phyloP scores from a whole-genome alignment of 2,888 invertebrate genomes.

The Drosophila paucipuncta region DNA sequence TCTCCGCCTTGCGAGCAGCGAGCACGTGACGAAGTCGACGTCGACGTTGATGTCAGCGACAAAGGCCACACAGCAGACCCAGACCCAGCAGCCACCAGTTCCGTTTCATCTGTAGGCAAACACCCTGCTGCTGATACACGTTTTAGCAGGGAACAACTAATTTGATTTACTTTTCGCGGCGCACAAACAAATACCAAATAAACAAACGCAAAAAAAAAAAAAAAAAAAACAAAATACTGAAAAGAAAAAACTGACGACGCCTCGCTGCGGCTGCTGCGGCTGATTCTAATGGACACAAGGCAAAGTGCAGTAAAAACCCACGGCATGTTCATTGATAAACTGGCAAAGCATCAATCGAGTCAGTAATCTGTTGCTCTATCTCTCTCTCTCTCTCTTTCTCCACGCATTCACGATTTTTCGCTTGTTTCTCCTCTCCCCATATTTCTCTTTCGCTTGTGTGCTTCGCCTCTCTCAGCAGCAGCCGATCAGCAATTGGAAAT shows the following conservation, averaged over 20 bases:
- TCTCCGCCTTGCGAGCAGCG: conserved; percentile 21
- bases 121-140: conserved; percentile 34
- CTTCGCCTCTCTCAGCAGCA: not conserved
- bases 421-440: not conserved
- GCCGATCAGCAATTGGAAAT: conserved; percentile 49
- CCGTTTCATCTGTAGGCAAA: conserved; percentile 27
- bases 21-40: conserved; percentile 60
- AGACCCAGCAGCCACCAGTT: conserved; percentile 41
- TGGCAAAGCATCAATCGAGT: conserved; percentile 38
- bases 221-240: conserved; percentile 14
- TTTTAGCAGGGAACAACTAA: conserved; percentile 60
- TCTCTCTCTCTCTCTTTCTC: not conserved
- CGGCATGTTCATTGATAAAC: conserved; percentile 60
- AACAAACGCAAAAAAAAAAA: not conserved
- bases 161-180: conserved; percentile 60
- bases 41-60: conserved; percentile 19
- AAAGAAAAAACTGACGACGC: conserved; percentile 22
- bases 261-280: conserved; percentile 12
- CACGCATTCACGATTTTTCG: conserved; percentile 19
- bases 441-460: not conserved
- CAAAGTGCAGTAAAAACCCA: conserved; percentile 53
- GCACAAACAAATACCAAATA: conserved; percentile 31
- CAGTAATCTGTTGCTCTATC: conserved; percentile 36
- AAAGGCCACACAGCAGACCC: conserved; percentile 41
- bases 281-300: conserved; percentile 43